Base-by-base conservation (phyloP, 2,113 vertebrate genomes). In the Scortum barcoo region DNA sequence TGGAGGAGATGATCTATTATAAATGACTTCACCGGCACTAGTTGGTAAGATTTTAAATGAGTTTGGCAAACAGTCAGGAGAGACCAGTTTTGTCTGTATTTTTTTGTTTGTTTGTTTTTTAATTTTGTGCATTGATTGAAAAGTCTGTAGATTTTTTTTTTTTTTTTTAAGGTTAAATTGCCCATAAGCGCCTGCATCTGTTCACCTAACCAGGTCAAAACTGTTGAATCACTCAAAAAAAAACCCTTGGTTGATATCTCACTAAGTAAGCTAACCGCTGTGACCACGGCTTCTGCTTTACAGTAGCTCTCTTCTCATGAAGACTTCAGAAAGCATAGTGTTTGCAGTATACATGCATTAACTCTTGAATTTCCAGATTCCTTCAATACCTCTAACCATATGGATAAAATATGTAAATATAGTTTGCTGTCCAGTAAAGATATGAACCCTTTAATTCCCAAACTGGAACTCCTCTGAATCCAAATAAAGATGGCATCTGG, bases 61-160 rank as follows among this genome's bases (percentile, higher is more conserved):
- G 63, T 68, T 73, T 69, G 65, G 28, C 48, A 54, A 57, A 85
- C 4, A 8, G 62, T 53, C n/a, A 17, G 2, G 71, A 66, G 51
- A 1, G 2, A 19, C 3, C 28, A 3, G 48, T 80, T 84, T 20
- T 19, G 51, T 66, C 14, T 78, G n/a, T 76, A 42, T 36, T 36
- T 57, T 57, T 12, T 56, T 56, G 30, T 20, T 14, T n/a, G n/a
- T n/a, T n/a, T n/a, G n/a, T n/a, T n/a, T n/a, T 22, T 44, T 24
- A 7, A 40, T 63, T 7, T n/a, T 7, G 44, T 50, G 48, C 8
- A 2, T 19, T 20, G 20, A 6, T 28, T 56, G 12, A 26, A 14
- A 10, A 24, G 56, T 57, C 26, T 28, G 9, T 33, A 10, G 28
- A n/a, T n/a, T n/a, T n/a, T n/a, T n/a, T n/a, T n/a, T n/a, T n/a